phyloP scores from a whole-genome alignment of 2,888 invertebrate genomes.

The Seira musarum region DNA sequence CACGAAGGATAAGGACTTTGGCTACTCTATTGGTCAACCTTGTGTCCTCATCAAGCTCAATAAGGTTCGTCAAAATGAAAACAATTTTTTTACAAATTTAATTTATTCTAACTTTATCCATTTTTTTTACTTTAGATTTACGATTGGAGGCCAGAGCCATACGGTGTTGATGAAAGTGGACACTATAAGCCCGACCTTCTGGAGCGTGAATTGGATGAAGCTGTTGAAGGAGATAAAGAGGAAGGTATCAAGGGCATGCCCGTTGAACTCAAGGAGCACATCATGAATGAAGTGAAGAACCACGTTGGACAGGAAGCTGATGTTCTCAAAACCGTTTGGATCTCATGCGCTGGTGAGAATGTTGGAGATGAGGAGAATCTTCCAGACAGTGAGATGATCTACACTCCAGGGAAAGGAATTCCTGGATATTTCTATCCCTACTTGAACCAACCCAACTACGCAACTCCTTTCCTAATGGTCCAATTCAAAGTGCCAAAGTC shows the following conservation, averaged over 20 bases:
- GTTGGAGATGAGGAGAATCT: conserved; percentile 95
- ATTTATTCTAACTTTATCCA: conserved; percentile 14
- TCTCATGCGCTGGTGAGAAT: conserved; percentile 96
- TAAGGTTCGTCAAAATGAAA: conserved; percentile 76
- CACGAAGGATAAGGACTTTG: conserved; percentile 84
- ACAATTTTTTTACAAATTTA: not conserved
- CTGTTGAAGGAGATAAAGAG: not conserved
- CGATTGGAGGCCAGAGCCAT: conserved; percentile 85
- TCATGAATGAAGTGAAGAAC: conserved; percentile 38
- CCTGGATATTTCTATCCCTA: conserved; percentile 90
- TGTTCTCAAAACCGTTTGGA: conserved; percentile 82
- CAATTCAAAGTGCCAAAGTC: conserved; percentile 82
- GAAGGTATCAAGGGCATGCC: conserved; percentile 52
- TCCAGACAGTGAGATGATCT: conserved; percentile 76
- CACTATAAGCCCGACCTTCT: conserved; percentile 74
- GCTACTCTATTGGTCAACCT: conserved; percentile 89
- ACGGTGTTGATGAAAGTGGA: conserved; percentile 73
- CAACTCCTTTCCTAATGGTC: conserved; percentile 91
- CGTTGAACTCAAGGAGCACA: conserved; percentile 38
- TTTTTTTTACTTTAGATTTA: conserved; percentile 80
- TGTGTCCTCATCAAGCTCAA: conserved; percentile 98
- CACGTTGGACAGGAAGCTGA: not conserved
- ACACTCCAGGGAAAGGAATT: conserved; percentile 88
- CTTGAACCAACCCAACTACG: conserved; percentile 87
- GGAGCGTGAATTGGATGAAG: conserved; percentile 71